These are phyloP conservation scores for Zeugodacus cucurbitae DNA, from an alignment of 1,140 invertebrate genomes.

Conservation along the genomic window DNA sequence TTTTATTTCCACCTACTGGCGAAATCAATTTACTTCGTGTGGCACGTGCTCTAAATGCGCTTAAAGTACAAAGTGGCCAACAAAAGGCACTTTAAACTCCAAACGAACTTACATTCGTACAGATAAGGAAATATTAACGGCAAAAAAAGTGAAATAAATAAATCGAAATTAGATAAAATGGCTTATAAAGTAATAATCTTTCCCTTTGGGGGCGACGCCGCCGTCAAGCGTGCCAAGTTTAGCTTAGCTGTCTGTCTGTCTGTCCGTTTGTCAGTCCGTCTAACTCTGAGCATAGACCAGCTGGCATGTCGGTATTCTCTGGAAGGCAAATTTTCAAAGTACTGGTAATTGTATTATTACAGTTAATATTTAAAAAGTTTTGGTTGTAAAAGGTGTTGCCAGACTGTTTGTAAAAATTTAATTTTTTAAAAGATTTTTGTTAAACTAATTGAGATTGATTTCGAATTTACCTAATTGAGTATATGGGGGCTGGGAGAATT, in stretches of 20 bases:
- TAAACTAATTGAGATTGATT: no score
- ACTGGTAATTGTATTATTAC: no score
- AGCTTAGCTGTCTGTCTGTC: neutral
- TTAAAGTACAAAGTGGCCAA: neutral
- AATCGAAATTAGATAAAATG: conserved; percentile 35
- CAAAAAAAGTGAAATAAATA: neutral
- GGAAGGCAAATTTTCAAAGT: neutral
- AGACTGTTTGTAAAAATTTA: no score
- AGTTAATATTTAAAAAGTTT: no score
- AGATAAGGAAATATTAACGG: neutral
- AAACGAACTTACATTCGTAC: neutral
- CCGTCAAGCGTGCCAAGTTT: conserved; percentile 2
- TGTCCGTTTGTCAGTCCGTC: neutral
- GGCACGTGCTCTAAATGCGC: conserved; percentile 43
- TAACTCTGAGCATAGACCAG: neutral
- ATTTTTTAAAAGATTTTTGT: no score
- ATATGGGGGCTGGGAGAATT: no score
- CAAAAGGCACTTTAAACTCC: neutral
- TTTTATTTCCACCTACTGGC: conserved; percentile 44
- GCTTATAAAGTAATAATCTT: conserved; percentile 11
- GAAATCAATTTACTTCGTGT: conserved; percentile 45
- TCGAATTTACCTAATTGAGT: no score
- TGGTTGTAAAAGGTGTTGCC: no score
- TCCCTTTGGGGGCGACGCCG: conserved; percentile 21
- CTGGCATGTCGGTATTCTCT: neutral